phyloP scores from a whole-genome alignment of 1,140 invertebrate genomes.

The Pararge aegeria region DNA sequence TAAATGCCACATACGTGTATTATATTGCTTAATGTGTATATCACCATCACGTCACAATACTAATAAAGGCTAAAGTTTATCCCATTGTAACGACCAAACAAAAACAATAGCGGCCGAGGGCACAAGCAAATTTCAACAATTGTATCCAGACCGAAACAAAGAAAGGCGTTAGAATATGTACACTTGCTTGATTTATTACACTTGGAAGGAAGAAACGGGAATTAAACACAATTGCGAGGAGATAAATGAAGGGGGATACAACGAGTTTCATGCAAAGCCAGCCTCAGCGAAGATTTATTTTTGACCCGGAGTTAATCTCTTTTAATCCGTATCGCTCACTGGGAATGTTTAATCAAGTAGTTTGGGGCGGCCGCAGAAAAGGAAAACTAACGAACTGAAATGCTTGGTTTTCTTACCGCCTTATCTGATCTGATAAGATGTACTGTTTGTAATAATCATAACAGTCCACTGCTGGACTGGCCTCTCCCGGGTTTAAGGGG shows the following conservation, averaged over 20 bases:
- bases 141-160: constrained; percentile 20
- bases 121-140: constrained; percentile 14
- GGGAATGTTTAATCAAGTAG: constrained; percentile 10
- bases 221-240: constrained; percentile 60
- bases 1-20: background rate
- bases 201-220: constrained; percentile 50
- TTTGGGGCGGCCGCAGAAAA: background rate
- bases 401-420: background rate
- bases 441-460: too few relatives aligned
- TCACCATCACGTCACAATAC: constrained; percentile 7
- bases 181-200: constrained; percentile 57
- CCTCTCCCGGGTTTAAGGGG: too few relatives aligned
- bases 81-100: constrained; percentile 18
- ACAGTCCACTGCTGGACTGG: too few relatives aligned
- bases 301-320: constrained; percentile 23
- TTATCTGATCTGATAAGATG: background rate
- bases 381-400: background rate
- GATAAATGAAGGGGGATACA: constrained; percentile 54
- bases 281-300: constrained; percentile 31
- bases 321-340: constrained; percentile 21
- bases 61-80: constrained; percentile 24
- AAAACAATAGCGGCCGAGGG: constrained; percentile 20
- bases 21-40: background rate
- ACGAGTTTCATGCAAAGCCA: constrained; percentile 46
- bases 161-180: constrained; percentile 19